A percentile compares a stretch with the other conserved stretches of the same genome.
Evolutionary conservation across 2,888 invertebrate species (phyloP).

Genomic region (Fragum sueziense): DNA sequence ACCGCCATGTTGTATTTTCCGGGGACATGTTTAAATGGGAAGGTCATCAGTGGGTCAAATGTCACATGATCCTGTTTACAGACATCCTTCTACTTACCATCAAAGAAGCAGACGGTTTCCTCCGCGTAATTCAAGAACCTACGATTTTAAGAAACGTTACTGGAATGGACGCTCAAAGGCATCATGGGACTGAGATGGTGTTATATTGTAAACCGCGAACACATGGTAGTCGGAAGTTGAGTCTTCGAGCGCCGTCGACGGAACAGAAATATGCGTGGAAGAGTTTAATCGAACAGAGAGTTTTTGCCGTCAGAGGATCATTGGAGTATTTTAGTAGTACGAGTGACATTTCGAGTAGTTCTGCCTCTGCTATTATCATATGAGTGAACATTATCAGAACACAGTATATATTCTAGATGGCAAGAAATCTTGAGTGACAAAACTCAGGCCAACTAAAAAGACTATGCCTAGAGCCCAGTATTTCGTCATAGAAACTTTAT

Average conservation of each 20-base stretch:
- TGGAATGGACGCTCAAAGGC: slow-evolving; percentile 71
- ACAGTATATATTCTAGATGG: neutral
- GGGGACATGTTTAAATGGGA: slow-evolving; percentile 75
- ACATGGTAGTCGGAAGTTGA: slow-evolving; percentile 51
- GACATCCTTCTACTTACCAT: slow-evolving; percentile 76
- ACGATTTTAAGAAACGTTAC: slow-evolving; percentile 69
- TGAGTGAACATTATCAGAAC: slow-evolving; percentile 26
- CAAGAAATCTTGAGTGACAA: neutral
- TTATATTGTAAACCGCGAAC: slow-evolving; percentile 61
- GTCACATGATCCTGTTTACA: slow-evolving; percentile 75
- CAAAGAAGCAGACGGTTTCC: slow-evolving; percentile 67
- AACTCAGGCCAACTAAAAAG: neutral
- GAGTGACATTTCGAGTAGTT: slow-evolving; percentile 63
- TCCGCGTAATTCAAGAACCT: slow-evolving; percentile 74
- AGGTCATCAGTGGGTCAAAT: slow-evolving; percentile 73
- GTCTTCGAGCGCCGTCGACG: slow-evolving; percentile 72
- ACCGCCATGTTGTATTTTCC: slow-evolving; percentile 78
- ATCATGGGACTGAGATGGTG: slow-evolving; percentile 74
- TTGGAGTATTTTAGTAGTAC: slow-evolving; percentile 66
- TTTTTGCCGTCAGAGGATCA: slow-evolving; percentile 64
- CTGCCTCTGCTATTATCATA: slow-evolving; percentile 58
- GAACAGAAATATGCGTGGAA: slow-evolving; percentile 80
- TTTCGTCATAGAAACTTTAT: neutral
- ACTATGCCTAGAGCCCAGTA: neutral
- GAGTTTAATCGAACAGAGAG: slow-evolving; percentile 76